phyloP scores from a whole-genome alignment of 2,888 invertebrate species.

The Thalpophila matura region DNA sequence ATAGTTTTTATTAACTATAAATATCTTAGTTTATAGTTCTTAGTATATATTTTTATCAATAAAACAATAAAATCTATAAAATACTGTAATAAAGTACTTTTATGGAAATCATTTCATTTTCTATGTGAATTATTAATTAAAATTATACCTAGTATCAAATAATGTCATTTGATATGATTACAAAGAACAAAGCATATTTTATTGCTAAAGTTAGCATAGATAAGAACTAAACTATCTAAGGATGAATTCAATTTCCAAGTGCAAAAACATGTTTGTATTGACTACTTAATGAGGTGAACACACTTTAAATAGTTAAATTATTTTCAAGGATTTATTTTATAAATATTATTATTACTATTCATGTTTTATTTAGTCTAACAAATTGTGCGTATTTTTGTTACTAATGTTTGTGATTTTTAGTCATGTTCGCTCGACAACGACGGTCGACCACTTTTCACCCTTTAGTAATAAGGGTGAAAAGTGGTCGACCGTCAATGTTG shows the following conservation, averaged over 20 bases:
- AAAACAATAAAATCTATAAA: background rate
- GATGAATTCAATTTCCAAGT: conserved; percentile 1
- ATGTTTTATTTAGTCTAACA: background rate
- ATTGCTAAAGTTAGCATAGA: conserved; percentile 4
- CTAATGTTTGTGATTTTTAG: no score
- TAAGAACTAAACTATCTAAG: conserved; percentile 20
- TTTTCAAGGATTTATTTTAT: background rate
- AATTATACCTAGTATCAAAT: background rate
- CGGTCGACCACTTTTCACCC: no score
- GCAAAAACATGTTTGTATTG: conserved; percentile 7
- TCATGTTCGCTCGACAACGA: no score
- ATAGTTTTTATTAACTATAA: background rate
- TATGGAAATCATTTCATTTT: no score
- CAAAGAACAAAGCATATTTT: conserved; percentile 8
- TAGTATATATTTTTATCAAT: background rate
- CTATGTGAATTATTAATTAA: background rate
- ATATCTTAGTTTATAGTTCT: conserved; percentile 1
- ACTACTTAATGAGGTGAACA: background rate
- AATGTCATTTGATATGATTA: conserved; percentile 3
- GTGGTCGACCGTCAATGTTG: no score
- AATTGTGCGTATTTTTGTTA: no score
- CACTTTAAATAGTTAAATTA: background rate
- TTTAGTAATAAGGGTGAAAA: no score
- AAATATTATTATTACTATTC: background rate
- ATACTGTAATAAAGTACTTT: no score